Evolutionary conservation across 2,888 invertebrate species (phyloP), one percentile per base, ranked within the genome.

Genomic region (Microctonus brassicae): DNA sequence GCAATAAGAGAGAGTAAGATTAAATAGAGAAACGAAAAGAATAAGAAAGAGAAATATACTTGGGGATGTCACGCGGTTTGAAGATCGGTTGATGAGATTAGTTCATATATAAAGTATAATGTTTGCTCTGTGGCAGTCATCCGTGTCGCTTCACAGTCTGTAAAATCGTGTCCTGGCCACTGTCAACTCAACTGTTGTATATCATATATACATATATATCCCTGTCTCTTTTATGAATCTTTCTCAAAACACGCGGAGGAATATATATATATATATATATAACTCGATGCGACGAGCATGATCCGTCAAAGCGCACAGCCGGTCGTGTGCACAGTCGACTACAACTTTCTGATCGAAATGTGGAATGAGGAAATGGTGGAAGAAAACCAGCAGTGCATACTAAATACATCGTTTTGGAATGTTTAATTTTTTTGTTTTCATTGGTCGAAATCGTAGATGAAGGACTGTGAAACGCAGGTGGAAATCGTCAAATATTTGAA

Each of bases 11-110:
- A 53, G 26, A 26, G 13, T 33, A 11, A 42, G 26, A 47, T 39
- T 20, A 63, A 36, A n/a, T 33, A 62, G 26, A 60, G 53, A 26
- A 57, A 69, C 33, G n/a, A n/a, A n/a, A n/a, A n/a, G n/a, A n/a
- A n/a, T n/a, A n/a, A 42, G 57, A 60, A 55, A 72, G 34, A 53
- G 68, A 58, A 33, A 26, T 26, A 34, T 24, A 13, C 39, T 62
- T 22, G 60, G 65, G 63, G 55, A 72, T 58, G 42, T 47, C 42
- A 47, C n/a, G 42, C 42, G 17, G 42, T 47, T 17, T 47, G 20
- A 47, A 73, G 75, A 77, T 77, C 77, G 69, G 72, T 71, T 72
- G 69, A 72, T 62, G 70, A 74, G 74, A 75, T 77, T 73, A 72
- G 66, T 52, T 47, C n/a, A 47, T 17, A 47, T 17, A 47, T 17